phyloP scores from a whole-genome alignment of 2,797 vertebrate species.

The Acanthis flammea region DNA sequence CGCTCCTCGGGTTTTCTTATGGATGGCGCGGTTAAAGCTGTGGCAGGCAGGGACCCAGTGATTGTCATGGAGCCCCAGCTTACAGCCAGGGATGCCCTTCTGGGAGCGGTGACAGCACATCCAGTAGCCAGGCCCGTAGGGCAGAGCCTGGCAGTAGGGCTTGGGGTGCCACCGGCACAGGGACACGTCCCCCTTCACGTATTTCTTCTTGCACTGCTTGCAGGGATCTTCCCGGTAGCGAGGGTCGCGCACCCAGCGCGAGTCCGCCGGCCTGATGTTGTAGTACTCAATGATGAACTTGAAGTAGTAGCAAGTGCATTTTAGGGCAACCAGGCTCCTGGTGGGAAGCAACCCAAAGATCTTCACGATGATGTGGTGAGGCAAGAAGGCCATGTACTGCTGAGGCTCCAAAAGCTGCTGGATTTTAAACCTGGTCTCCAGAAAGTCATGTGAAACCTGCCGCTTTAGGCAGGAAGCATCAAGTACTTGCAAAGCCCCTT shows the following conservation, averaged over 20 bases:
- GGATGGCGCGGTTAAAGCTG: conserved; percentile 87
- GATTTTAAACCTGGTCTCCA: conserved; percentile 88
- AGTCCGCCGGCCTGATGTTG: conserved; percentile 89
- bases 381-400: conserved; percentile 87
- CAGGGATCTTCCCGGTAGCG: conserved; percentile 95
- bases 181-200: conserved; percentile 88
- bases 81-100: conserved; percentile 90
- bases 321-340: conserved; percentile 88
- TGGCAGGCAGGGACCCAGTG: conserved; percentile 92
- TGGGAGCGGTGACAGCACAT: conserved; percentile 91
- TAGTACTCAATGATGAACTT: conserved; percentile 90
- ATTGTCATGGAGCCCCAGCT: conserved; percentile 96
- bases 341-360: conserved; percentile 90
- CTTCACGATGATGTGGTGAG: conserved; percentile 90
- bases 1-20: conserved; percentile 78
- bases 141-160: conserved; percentile 92
- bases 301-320: conserved; percentile 92
- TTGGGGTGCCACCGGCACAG: conserved; percentile 98
- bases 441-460: conserved; percentile 86
- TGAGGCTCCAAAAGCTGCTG: conserved; percentile 92
- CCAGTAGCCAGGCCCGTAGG: conserved; percentile 94
- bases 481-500: conserved; percentile 26
- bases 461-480: conserved; percentile 73
- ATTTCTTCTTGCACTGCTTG: conserved; percentile 94
- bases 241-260: conserved; percentile 92